A percentile compares a stretch with the other conserved stretches of the same genome.
Conservation (phyloP, 1,140 invertebrate genomes). For the Mercenaria mercenaria region DNA sequence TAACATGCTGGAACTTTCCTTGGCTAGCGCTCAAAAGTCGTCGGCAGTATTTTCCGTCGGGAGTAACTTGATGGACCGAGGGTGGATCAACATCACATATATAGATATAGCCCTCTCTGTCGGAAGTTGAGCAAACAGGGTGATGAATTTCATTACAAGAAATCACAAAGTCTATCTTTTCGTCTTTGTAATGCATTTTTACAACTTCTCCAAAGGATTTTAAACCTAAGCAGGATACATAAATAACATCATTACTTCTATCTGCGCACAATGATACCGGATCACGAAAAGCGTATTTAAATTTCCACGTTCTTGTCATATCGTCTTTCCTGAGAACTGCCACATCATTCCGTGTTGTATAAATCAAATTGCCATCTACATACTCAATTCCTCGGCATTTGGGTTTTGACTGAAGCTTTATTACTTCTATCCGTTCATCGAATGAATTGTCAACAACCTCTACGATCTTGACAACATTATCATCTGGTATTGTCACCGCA, state of each 20-base stretch:
- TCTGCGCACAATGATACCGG: conserved; percentile 39
- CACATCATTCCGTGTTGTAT: conserved; percentile 52
- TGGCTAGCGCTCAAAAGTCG: background rate
- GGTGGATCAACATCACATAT: conserved; percentile 51
- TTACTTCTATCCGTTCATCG: conserved; percentile 27
- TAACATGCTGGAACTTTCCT: conserved; percentile 60
- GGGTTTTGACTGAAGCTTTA: conserved; percentile 17
- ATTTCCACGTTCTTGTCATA: background rate
- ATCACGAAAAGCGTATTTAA: conserved; percentile 39
- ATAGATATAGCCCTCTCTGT: conserved; percentile 44
- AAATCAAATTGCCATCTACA: conserved; percentile 39
- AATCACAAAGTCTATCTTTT: conserved; percentile 24
- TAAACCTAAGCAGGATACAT: conserved; percentile 28
- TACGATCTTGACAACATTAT: conserved; percentile 21
- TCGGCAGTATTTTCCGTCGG: conserved; percentile 40
- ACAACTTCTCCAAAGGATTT: conserved; percentile 44
- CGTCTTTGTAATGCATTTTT: conserved; percentile 24
- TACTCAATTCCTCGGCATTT: conserved; percentile 51
- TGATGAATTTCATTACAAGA: conserved; percentile 33
- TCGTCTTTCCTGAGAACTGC: background rate
- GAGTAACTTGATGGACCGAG: conserved; percentile 9
- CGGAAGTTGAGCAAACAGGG: conserved; percentile 25
- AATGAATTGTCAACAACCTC: conserved; percentile 6
- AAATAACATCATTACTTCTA: background rate
- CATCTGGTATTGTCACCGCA: conserved; percentile 49